phyloP scores from a whole-genome alignment of 2,888 invertebrate genomes.

The Lutraria lutraria region DNA sequence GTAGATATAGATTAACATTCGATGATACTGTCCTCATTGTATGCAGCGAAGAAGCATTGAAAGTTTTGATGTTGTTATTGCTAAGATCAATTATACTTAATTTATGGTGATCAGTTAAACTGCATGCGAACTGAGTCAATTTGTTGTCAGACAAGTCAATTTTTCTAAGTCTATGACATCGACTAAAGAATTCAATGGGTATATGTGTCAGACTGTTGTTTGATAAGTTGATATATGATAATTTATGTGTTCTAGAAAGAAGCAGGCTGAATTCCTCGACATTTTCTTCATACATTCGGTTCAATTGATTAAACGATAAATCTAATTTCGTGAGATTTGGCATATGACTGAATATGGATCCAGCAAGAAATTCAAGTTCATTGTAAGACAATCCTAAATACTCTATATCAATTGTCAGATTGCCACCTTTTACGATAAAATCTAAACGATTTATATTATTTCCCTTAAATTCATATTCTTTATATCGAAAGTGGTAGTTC shows the following conservation, averaged over 20 bases:
- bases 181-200: background rate
- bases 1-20: background rate
- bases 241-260: background rate
- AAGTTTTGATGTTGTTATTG: constrained; percentile 11
- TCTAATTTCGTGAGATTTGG: too few species aligned
- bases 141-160: constrained; percentile 23
- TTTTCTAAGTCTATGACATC: background rate
- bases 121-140: background rate
- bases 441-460: constrained; percentile 21
- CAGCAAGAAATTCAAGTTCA: too few species aligned
- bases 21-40: background rate
- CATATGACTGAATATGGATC: too few species aligned
- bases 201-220: background rate
- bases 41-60: background rate
- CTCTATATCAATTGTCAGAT: too few species aligned
- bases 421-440: background rate
- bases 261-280: background rate
- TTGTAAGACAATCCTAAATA: too few species aligned
- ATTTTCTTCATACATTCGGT: background rate
- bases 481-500: background rate
- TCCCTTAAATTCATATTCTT: background rate
- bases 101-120: background rate
- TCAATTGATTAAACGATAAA: too few species aligned
- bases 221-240: background rate
- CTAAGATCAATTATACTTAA: background rate